Base-by-base conservation (phyloP, 23 tunicate genomes). In the Styela plicata region DNA sequence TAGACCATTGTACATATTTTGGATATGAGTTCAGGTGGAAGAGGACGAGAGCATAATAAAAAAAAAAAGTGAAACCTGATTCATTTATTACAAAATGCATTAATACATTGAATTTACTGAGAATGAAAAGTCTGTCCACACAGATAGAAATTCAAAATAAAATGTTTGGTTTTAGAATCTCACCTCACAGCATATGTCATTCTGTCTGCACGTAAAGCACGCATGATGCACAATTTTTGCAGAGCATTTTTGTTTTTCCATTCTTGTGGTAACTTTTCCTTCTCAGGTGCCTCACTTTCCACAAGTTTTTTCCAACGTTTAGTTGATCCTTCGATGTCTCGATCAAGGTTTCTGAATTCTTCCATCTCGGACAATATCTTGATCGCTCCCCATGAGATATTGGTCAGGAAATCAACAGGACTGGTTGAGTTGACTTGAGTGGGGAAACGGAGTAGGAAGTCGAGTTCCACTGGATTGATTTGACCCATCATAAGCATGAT, bases 101-200 rank as follows among this genome's bases (percentile, higher is more conserved):
- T n/a, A n/a, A n/a, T n/a, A n/a, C n/a, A n/a, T n/a, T n/a, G n/a
- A n/a, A n/a, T n/a, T n/a, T n/a, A n/a, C n/a, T n/a, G n/a, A n/a
- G n/a, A n/a, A n/a, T n/a, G n/a, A n/a, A n/a, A n/a, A n/a, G n/a
- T n/a, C n/a, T n/a, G n/a, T n/a, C n/a, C n/a, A n/a, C n/a, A n/a
- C n/a, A n/a, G n/a, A n/a, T n/a, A n/a, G n/a, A n/a, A n/a, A n/a
- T n/a, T n/a, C n/a, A n/a, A n/a, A n/a, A n/a, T n/a, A n/a, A n/a
- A n/a, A n/a, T n/a, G n/a, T n/a, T n/a, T n/a, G n/a, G n/a, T n/a
- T n/a, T n/a, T n/a, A n/a, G n/a, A n/a, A 20, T 25, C 31, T 33
- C 68, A 93, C 98, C 93, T 89, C 52, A 94, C 98, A 22, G 98
- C 98, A 66, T 94, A 94, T 2, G 98, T 94, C 98, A 94, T 94